These are phyloP conservation scores for Lysiphlebus fabarum DNA, from an alignment of 1,140 invertebrate genomes.

Conservation along the genomic window DNA sequence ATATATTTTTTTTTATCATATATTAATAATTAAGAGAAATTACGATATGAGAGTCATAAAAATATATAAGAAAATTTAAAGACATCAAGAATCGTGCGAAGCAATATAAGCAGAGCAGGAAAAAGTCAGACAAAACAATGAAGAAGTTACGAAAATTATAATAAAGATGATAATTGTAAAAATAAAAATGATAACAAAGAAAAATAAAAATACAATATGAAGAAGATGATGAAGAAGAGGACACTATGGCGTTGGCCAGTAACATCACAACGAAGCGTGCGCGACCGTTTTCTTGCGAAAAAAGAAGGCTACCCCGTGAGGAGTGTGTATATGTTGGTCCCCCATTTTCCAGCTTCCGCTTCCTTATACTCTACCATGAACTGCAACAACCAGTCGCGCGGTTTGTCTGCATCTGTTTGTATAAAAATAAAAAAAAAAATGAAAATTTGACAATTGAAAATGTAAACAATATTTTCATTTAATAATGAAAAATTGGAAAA, in stretches of 20 bases:
- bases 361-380: constrained; percentile 54
- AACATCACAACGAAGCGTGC: constrained; percentile 50
- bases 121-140: constrained; percentile 18
- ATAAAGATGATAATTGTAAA: too few species aligned
- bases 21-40: not conserved
- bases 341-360: constrained; percentile 48
- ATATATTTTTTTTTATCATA: too few species aligned
- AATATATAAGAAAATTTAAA: constrained; percentile 13
- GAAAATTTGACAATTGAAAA: too few species aligned
- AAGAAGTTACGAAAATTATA: too few species aligned
- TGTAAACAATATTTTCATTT: too few species aligned
- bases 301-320: constrained; percentile 14
- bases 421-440: too few species aligned
- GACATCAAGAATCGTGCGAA: too few species aligned
- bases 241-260: constrained; percentile 35
- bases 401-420: constrained; percentile 35
- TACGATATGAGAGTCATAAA: constrained; percentile 9
- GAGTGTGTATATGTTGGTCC: constrained; percentile 11
- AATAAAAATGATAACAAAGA: too few species aligned
- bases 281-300: constrained; percentile 47
- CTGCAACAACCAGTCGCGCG: constrained; percentile 56
- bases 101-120: constrained; percentile 16
- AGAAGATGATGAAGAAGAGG: constrained; percentile 35
- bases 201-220: constrained; percentile 13
- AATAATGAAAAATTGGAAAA: too few species aligned